Evolutionary conservation across 2,888 invertebrate species (phyloP), one percentile per base, ranked within the genome.

Genomic region (Drosophila merina): DNA sequence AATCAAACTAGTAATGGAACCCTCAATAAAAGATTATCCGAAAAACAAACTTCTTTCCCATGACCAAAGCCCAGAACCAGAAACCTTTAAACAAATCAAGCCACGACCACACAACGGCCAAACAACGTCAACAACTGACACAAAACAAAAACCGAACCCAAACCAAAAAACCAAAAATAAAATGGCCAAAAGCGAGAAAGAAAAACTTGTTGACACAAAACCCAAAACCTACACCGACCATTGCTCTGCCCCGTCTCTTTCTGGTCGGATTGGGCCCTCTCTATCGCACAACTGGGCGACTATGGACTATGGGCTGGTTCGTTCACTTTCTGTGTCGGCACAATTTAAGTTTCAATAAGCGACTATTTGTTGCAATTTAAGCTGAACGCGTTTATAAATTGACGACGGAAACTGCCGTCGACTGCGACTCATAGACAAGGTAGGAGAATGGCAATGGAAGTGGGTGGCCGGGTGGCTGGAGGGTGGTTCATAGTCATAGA

Each of bases 261-360:
- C 45, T 47, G 48, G 33, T 48, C 10, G 12, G 8, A 5, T 10
- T 5, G 8, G 9, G 12, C 26, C 31, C 48, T 28, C 26, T 31
- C 58, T 31, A 9, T 42, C 33, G 26, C 51, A 12, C 67, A 45
- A 31, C 20, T 12, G 36, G 40, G 48, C 51, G 14, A 9, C n/a
- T 51, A 56, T 45, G 44, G 14, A 9, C n/a, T 51, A 56, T 45
- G 44, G 25, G 51, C 57, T 28, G 12, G 44, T 7, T 44, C 86
- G 69, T 77, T 81, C 83, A 72, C 83, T 74, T 82, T 83, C 80
- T 55, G 57, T 58, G 82, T 83, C 82, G 81, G 86, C 82, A 82
- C 84, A 84, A 87, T 84, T 84, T 84, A 87, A 87, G 85, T 82
- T 84, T 85, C 84, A 84, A 84, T 84, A 87, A 85, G 87, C 87